Conservation (phyloP, 2,797 vertebrate species). For the Sebastes itinus region DNA sequence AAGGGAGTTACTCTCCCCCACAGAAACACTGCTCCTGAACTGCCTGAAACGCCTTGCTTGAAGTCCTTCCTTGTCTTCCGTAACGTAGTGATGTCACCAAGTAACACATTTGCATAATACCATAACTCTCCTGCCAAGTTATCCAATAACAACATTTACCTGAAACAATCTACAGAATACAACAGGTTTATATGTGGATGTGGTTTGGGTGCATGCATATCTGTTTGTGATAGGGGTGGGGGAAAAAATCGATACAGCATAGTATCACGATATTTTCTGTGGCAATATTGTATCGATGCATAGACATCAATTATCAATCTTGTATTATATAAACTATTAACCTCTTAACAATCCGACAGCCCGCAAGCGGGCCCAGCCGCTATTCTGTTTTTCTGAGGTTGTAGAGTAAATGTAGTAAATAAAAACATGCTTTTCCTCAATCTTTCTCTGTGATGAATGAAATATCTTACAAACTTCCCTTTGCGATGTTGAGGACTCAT, state of each 20-base stretch:
- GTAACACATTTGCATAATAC: neutral
- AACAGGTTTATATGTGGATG: neutral
- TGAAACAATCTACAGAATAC: neutral
- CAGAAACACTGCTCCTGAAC: neutral
- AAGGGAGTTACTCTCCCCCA: neutral
- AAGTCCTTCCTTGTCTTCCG: neutral
- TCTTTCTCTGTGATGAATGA: neutral
- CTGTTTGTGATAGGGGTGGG: neutral
- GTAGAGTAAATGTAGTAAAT: neutral
- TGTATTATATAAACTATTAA: too few species aligned
- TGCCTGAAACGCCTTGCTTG: neutral
- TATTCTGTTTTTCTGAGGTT: too few species aligned
- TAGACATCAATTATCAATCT: too few species aligned
- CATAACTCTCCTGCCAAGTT: neutral
- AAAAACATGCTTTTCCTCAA: neutral
- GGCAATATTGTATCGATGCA: too few species aligned
- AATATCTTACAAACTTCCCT: neutral
- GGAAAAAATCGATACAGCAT: too few species aligned
- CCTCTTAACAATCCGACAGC: too few species aligned
- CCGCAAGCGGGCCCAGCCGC: too few species aligned
- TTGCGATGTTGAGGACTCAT: slow-evolving; percentile 1
- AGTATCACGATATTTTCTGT: too few species aligned
- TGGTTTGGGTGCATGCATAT: neutral
- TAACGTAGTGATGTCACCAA: neutral
- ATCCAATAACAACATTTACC: neutral